Base-by-base conservation (phyloP, 64 coral and sea anemone species). In the Acropora yongei region DNA sequence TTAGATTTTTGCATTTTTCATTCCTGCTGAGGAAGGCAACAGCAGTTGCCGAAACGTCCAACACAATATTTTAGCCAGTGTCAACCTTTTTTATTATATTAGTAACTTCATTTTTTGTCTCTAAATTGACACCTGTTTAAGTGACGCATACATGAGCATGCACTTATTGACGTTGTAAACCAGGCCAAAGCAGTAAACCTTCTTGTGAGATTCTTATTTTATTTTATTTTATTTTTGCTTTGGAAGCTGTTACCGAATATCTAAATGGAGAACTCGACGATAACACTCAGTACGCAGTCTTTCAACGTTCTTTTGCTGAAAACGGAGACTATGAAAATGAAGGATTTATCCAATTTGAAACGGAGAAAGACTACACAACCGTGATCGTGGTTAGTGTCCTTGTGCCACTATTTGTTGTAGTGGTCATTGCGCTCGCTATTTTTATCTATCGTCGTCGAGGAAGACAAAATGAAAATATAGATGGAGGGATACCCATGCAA, bases 211-310 rank as follows among this genome's bases (percentile, higher is more conserved):
- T 30, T 30, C 30, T 30, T 30, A 63, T 14, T 45, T 41, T 1
- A 17, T 48, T 1, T 46, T 6, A 3, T 77, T 44, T 8, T 82
- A 7, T 0, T 19, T 1, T 66, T 65, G 1, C 11, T 65, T 65
- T 45, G 30, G 51, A 0, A 48, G 80, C 0, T 10, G 0, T 0
- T 19, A 81, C 0, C 1, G 18, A 63, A 30, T 83, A 83, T 67
- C 55, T 83, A 2, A 83, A 83, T 66, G 80, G 80, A 17, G 57
- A 83, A 51, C 80, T 83, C 7, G 8, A 45, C 6, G 80, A 83
- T 16, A 8, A 65, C 41, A 19, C 80, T 9, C 2, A 83, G 80
- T 83, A 83, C 39, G 80, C 42, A 2, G 80, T 83, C 13, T 83
- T 83, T 83, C 78, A 80, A 19, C 78, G 78, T 1, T 58, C 78